phyloP scores from a whole-genome alignment of 2,113 vertebrate genomes.

The Prionailurus viverrinus region DNA sequence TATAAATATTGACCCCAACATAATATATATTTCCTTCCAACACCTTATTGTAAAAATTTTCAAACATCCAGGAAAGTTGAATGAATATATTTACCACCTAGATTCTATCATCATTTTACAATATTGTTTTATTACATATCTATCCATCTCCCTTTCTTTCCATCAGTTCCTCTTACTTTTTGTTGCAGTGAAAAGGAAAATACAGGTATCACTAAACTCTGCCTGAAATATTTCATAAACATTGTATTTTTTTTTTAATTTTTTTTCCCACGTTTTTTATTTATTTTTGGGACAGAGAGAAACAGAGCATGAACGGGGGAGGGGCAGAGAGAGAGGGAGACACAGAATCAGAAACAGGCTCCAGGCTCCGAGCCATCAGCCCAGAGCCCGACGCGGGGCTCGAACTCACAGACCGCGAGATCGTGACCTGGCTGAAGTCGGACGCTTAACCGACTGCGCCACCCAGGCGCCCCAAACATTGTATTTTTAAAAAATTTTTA shows the following conservation, averaged over 20 bases:
- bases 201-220: not conserved
- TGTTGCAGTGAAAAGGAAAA: not conserved
- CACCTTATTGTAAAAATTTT: slow-evolving; percentile 28
- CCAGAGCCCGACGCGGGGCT: no score
- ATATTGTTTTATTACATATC: not conserved
- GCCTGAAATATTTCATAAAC: slow-evolving; percentile 1
- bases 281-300: no score
- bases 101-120: not conserved
- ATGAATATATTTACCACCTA: not conserved
- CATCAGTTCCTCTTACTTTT: not conserved
- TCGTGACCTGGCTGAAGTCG: no score
- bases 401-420: no score
- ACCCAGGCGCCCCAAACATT: no score
- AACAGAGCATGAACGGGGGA: no score
- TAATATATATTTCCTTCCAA: not conserved
- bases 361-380: no score
- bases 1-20: not conserved
- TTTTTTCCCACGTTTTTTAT: no score
- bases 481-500: not conserved
- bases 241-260: not conserved
- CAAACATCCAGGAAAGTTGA: not conserved
- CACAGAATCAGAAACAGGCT: no score
- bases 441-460: no score
- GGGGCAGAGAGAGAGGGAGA: no score
- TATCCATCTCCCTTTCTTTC: not conserved